Evolutionary conservation across 2,888 invertebrate genomes (phyloP).

Genomic region (Spodoptera exigua): DNA sequence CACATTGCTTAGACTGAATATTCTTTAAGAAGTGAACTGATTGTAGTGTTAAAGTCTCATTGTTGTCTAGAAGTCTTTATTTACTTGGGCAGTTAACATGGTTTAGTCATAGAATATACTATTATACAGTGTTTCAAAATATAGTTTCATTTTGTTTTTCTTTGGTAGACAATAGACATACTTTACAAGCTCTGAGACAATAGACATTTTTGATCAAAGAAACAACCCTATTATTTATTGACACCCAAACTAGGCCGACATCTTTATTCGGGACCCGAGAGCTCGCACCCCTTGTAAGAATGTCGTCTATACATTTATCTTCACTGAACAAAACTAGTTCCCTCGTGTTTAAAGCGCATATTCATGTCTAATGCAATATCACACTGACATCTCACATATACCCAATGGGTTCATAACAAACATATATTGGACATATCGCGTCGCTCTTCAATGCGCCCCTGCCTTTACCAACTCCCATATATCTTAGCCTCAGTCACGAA

Average conservation of each 20-base stretch:
- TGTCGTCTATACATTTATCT: background rate
- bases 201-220: too few species aligned
- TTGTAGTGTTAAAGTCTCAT: too few species aligned
- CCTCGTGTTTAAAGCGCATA: conserved; percentile 10
- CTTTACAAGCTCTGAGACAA: too few species aligned
- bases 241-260: too few species aligned
- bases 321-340: background rate
- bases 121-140: too few species aligned
- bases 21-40: background rate
- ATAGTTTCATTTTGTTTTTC: too few species aligned
- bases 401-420: conserved; percentile 39
- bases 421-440: conserved; percentile 36
- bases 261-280: background rate
- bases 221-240: too few species aligned
- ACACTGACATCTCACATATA: conserved; percentile 12
- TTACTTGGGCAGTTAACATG: too few species aligned
- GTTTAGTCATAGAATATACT: too few species aligned
- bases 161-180: too few species aligned
- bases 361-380: conserved; percentile 26
- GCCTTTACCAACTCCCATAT: conserved; percentile 47
- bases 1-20: background rate
- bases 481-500: conserved; percentile 52
- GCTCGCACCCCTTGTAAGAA: background rate
- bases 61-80: too few species aligned
- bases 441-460: conserved; percentile 27